A percentile compares a stretch with the other conserved stretches of the same genome.
phyloP scores from a whole-genome alignment of 2,888 invertebrate species.

The Philopedon plagiatum region DNA sequence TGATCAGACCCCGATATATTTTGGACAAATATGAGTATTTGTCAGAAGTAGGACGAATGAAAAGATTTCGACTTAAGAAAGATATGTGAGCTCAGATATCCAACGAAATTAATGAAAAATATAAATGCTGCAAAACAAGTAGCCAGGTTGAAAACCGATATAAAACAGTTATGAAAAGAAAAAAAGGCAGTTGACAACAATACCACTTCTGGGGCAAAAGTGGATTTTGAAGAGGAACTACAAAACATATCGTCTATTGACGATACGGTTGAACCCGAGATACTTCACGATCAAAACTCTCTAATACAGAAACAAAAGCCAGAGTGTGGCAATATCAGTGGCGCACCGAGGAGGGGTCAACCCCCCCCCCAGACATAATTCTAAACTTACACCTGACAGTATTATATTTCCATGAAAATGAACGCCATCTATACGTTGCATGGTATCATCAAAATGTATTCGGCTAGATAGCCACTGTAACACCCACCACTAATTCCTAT shows the following conservation, averaged over 20 bases:
- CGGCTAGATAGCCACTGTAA: no score
- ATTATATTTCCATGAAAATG: no score
- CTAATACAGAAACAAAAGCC: background rate
- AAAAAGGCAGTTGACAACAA: constrained; percentile 2
- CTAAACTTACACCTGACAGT: no score
- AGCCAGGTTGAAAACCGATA: background rate
- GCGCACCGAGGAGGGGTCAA: no score
- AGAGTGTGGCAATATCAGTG: no score
- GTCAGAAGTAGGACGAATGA: background rate
- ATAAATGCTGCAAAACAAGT: background rate
- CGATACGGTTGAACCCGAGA: background rate
- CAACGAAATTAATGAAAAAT: background rate
- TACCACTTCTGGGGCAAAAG: background rate
- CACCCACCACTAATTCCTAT: no score
- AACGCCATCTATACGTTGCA: no score
- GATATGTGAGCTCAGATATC: background rate
- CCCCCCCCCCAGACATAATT: no score
- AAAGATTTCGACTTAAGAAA: background rate
- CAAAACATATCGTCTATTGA: background rate
- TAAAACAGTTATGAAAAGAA: constrained; percentile 5
- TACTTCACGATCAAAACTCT: background rate
- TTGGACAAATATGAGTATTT: background rate
- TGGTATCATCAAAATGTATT: no score
- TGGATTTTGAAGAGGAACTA: background rate
- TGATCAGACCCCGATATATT: background rate